These are phyloP conservation scores for Notamacropus eugenii DNA, from an alignment of 2,797 vertebrate genomes.

Conservation along the genomic window DNA sequence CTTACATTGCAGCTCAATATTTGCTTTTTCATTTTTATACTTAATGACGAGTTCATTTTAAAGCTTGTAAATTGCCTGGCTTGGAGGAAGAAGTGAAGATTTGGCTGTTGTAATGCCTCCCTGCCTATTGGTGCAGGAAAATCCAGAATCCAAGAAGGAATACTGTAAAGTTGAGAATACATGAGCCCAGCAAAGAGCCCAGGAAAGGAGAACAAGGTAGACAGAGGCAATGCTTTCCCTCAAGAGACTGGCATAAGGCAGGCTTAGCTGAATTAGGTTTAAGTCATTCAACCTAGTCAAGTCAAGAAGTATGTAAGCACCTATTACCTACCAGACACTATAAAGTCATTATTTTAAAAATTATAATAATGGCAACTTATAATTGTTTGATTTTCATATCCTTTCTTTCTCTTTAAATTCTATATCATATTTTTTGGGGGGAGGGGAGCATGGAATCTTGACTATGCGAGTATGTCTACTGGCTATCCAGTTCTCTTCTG, in stretches of 20 bases:
- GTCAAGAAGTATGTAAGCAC: background rate
- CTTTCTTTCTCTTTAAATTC: no score
- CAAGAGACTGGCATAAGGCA: constrained; percentile 32
- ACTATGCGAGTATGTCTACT: no score
- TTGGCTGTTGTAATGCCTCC: constrained; percentile 30
- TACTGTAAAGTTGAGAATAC: constrained; percentile 9
- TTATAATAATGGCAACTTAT: no score
- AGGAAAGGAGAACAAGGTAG: constrained; percentile 15
- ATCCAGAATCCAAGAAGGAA: constrained; percentile 30
- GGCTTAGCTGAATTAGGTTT: constrained; percentile 3
- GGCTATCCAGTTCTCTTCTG: no score
- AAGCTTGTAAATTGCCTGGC: background rate
- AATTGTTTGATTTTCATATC: no score
- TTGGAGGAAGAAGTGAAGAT: background rate
- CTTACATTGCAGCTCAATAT: background rate
- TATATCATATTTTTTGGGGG: no score
- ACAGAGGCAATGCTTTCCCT: background rate
- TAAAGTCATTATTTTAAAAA: no score
- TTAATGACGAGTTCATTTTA: background rate
- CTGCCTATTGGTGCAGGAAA: constrained; percentile 22
- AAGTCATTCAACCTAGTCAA: constrained; percentile 31
- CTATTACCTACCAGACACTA: no score
- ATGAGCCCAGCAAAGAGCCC: background rate
- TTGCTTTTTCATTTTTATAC: background rate
- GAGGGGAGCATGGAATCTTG: no score